Evolutionary conservation across 2,888 invertebrate genomes (phyloP).

Genomic region (Hirtodrosophila duncani): DNA sequence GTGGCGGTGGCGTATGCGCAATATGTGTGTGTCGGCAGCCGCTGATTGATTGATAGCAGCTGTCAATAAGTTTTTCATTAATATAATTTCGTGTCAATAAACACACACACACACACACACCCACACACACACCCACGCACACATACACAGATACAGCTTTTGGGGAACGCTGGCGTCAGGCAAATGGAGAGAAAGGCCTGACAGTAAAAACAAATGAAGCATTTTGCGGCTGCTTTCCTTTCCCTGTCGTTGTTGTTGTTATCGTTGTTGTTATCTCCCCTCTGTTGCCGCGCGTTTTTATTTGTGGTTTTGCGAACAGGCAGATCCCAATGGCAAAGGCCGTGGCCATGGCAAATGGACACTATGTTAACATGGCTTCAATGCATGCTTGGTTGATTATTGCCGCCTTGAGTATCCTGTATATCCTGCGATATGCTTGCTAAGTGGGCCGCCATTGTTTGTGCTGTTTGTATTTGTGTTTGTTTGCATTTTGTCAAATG

Average conservation of each 20-base stretch:
- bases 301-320: no score
- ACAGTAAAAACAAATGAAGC: constrained; percentile 69
- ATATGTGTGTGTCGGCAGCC: constrained; percentile 40
- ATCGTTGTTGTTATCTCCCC: no score
- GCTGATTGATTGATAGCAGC: constrained; percentile 72
- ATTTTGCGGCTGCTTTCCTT: constrained; percentile 38
- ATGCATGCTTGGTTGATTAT: constrained; percentile 34
- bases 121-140: no score
- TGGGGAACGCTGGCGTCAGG: background rate
- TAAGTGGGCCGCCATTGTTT: constrained; percentile 69
- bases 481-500: constrained; percentile 64
- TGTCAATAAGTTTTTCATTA: constrained; percentile 75
- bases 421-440: constrained; percentile 43
- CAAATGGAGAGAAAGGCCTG: constrained; percentile 26
- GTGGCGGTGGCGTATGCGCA: constrained; percentile 27
- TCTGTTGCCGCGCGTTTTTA: no score
- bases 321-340: no score
- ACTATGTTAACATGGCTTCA: constrained; percentile 62
- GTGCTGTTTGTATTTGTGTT: constrained; percentile 31
- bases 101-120: constrained; percentile 6
- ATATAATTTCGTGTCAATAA: constrained; percentile 69
- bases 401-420: constrained; percentile 9
- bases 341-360: constrained; percentile 15
- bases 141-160: no score
- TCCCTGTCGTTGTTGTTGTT: no score